phyloP scores from a whole-genome alignment of 2,113 vertebrate genomes.

The Prochilodus magdalenae region DNA sequence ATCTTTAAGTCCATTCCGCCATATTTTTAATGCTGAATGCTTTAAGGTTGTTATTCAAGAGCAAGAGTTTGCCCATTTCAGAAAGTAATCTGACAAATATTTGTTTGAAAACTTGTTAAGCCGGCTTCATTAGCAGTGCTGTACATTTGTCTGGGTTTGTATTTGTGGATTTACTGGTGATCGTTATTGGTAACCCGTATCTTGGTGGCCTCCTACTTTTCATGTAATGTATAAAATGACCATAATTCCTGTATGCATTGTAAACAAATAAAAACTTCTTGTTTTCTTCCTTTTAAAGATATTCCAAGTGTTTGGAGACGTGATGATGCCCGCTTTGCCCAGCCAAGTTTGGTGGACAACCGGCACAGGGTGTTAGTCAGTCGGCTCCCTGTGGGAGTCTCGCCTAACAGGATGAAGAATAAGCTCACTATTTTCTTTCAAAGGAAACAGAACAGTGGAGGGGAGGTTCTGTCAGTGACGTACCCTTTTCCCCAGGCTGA shows the following conservation, averaged over 20 bases:
- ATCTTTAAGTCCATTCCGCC: too few species aligned
- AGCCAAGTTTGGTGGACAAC: constrained; percentile 33
- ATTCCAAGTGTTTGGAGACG: constrained; percentile 18
- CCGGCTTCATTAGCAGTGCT: too few species aligned
- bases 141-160: too few species aligned
- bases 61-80: too few species aligned
- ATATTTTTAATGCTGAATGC: too few species aligned
- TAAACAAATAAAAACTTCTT: neutral
- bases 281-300: constrained; percentile 31
- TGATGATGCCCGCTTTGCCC: neutral
- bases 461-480: constrained; percentile 59
- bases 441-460: constrained; percentile 57
- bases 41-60: too few species aligned
- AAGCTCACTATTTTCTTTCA: constrained; percentile 68
- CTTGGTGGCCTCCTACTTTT: neutral
- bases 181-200: neutral
- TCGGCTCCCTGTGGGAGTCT: constrained; percentile 53
- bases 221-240: neutral
- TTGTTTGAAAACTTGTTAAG: too few species aligned
- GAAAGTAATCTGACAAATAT: too few species aligned
- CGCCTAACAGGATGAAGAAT: constrained; percentile 60
- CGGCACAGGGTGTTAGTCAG: constrained; percentile 56
- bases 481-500: constrained; percentile 56
- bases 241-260: neutral
- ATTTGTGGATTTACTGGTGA: neutral